Conservation (phyloP, 2,797 vertebrate species). For the Chlorospingus flavigularis region DNA sequence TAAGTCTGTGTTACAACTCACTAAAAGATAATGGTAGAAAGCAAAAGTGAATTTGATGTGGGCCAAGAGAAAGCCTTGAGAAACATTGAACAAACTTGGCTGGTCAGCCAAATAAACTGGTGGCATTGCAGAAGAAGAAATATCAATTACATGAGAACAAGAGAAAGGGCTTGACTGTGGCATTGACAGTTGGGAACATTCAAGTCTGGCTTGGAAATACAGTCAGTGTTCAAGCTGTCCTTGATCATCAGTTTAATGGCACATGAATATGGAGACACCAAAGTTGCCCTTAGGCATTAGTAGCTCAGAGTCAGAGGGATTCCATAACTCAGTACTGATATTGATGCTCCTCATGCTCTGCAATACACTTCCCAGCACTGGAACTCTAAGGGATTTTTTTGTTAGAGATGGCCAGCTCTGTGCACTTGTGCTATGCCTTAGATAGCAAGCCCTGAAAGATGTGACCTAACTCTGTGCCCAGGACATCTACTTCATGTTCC, state of each 20-base stretch:
- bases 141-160: background rate
- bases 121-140: background rate
- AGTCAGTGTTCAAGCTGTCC: background rate
- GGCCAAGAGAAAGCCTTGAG: background rate
- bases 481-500: background rate
- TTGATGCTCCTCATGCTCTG: background rate
- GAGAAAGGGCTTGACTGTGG: background rate
- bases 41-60: background rate
- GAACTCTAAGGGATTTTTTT: background rate
- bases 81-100: background rate
- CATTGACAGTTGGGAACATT: background rate
- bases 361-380: background rate
- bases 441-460: background rate
- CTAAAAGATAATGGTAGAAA: background rate
- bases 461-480: background rate
- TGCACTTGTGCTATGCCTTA: background rate
- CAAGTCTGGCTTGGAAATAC: background rate
- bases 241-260: background rate
- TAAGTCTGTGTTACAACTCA: background rate
- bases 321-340: rapidly evolving
- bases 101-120: background rate
- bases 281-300: background rate
- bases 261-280: background rate
- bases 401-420: background rate
- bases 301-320: background rate